Percentiles rank a stretch among this genome's conserved stretches.
phyloP scores from a whole-genome alignment of 2,888 invertebrate genomes.

The Pristionchus maxplancki region DNA sequence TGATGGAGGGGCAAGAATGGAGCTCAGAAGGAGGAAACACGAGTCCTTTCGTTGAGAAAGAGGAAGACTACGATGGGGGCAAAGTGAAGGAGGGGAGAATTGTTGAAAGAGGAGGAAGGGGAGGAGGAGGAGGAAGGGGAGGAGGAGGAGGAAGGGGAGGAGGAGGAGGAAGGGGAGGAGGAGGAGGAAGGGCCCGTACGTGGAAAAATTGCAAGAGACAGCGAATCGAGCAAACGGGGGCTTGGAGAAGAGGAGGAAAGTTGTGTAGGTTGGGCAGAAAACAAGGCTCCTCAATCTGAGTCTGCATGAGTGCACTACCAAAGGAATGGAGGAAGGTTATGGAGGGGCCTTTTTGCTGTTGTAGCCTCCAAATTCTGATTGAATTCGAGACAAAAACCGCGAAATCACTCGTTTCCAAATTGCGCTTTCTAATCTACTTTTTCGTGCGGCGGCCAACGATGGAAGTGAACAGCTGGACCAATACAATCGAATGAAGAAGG shows the following conservation, averaged over 20 bases:
- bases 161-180: not conserved
- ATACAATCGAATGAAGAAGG: slow-evolving; percentile 17
- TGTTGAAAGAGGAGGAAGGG: not conserved
- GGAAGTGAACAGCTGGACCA: slow-evolving; percentile 7
- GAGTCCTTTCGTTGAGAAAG: not conserved
- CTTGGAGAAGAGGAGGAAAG: not conserved
- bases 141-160: not conserved
- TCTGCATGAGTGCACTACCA: not conserved
- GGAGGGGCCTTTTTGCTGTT: not conserved
- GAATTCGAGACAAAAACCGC: not conserved
- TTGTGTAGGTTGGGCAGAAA: not conserved
- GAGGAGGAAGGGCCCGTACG: not conserved
- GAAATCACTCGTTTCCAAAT: not conserved
- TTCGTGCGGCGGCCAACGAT: not conserved
- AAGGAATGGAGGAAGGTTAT: not conserved
- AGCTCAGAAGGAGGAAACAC: not conserved
- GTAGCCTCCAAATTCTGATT: not conserved
- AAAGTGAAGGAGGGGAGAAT: not conserved
- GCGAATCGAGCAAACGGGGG: not conserved
- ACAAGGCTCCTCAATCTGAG: not conserved
- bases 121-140: not conserved
- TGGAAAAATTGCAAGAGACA: slow-evolving; percentile 46
- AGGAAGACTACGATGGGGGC: not conserved
- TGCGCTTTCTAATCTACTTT: slow-evolving; percentile 26
- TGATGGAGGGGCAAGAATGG: not conserved